Evolutionary conservation across 2,888 invertebrate species (phyloP).

Genomic region (Macrosoma leucophasiata): DNA sequence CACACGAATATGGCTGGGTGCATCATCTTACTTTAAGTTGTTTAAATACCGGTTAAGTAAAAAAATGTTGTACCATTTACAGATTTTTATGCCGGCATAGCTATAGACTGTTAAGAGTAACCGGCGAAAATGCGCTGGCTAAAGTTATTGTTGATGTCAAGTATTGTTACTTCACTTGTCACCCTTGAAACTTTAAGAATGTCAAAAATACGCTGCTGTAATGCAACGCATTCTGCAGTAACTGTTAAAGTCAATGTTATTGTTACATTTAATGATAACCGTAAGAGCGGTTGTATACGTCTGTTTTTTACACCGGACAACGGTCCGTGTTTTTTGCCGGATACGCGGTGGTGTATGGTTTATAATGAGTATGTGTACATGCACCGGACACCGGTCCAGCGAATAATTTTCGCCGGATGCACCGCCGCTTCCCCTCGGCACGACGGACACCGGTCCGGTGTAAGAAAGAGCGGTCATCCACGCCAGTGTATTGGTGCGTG

Average conservation of each 20-base stretch:
- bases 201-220: too few species aligned
- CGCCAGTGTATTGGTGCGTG: constrained; percentile 25
- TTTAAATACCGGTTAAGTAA: too few species aligned
- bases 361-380: constrained; percentile 27
- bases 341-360: constrained; percentile 23
- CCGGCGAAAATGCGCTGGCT: too few species aligned
- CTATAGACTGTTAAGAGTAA: too few species aligned
- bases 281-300: constrained; percentile 19
- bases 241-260: too few species aligned
- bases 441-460: constrained; percentile 24
- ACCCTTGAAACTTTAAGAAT: too few species aligned
- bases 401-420: constrained; percentile 15
- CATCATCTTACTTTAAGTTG: too few species aligned
- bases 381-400: constrained; percentile 30
- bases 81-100: too few species aligned
- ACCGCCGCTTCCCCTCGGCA: constrained; percentile 21
- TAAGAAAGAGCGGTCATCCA: constrained; percentile 23
- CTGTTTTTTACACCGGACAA: constrained; percentile 21
- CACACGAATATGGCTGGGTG: too few species aligned
- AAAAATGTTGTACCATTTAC: constrained; percentile 2
- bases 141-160: too few species aligned
- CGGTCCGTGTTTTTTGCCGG: constrained; percentile 23
- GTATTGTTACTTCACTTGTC: constrained; percentile 11
- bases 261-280: too few species aligned
- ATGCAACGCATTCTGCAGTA: too few species aligned